Base-by-base conservation (phyloP, 2,888 invertebrate species). In the Parnassius mnemosyne region DNA sequence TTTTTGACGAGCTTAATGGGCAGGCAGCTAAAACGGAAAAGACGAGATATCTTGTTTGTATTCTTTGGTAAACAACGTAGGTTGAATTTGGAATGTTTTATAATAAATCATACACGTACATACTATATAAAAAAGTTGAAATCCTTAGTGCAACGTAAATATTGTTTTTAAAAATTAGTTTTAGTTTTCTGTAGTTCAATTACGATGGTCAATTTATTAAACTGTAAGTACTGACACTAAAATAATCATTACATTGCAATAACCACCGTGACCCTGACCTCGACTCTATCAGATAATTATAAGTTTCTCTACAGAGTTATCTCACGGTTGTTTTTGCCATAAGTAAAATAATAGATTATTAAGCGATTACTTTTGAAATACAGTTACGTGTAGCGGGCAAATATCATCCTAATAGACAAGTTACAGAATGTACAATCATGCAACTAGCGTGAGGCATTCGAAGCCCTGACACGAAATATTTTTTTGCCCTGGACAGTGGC, bases 231-330 rank as follows among this genome's bases (percentile, higher is more conserved):
- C 34, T 10, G 20, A 44, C 43, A 54, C 43, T 20, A 42, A 60
- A 20, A 20, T 7, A 12, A 46, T 46, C n/a, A 49, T 16, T 10
- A 55, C 20, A 13, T 10, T 43, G 42, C 51, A 50, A 12, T 13
- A 50, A 16, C 16, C 56, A 54, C 52, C 57, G 56, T 53, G 61
- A 57, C 61, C 61, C 41, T 57, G 56, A 61, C 61, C 61, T 46
- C 42, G 9, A 50, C 42, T 3, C 12, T 10, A 11, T 41, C 56
- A 34, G 41, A 34, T 53, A 59, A 47, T 53, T 43, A 55, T 47
- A 47, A 60, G 56, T 61, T 61, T 61, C 61, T 42, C 61, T 52
- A 20, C 20, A 43, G 57, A 52, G 41, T 34, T 34, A 46, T 53
- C 57, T 52, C 56, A 57, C 56, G 61, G 61, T 47, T 46, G 47